Evolutionary conservation across 2,888 invertebrate species (phyloP).

Genomic region (Andrena bicolor): DNA sequence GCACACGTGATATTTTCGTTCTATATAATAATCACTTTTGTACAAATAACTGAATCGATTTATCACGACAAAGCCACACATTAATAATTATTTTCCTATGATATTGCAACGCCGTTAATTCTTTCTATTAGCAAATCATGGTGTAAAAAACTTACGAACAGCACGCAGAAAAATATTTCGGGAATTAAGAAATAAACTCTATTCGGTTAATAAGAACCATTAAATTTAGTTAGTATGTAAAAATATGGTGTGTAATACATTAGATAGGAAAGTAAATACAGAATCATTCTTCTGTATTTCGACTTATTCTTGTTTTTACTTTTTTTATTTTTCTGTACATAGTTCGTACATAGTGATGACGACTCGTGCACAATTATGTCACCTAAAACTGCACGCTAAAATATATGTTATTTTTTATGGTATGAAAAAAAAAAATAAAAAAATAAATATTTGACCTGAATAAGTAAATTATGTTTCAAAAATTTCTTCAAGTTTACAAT

Average conservation of each 20-base stretch:
- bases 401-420: not conserved
- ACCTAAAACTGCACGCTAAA: not conserved
- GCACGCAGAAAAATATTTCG: not conserved
- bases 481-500: slow-evolving; percentile 1
- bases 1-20: slow-evolving; percentile 8
- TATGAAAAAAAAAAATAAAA: not conserved
- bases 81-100: not conserved
- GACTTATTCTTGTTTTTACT: not conserved
- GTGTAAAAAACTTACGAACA: not conserved
- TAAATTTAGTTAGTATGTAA: not conserved
- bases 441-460: not conserved
- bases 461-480: not conserved
- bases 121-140: not conserved
- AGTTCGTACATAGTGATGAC: not conserved
- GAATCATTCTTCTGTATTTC: slow-evolving; percentile 10
- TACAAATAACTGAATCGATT: slow-evolving; percentile 7
- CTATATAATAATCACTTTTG: slow-evolving; percentile 14
- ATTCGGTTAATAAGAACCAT: slow-evolving; percentile 10
- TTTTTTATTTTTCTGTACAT: not conserved
- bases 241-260: slow-evolving; percentile 5
- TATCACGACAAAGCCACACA: not conserved
- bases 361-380: not conserved
- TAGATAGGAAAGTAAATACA: slow-evolving; percentile 17
- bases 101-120: not conserved
- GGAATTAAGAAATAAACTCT: not conserved